Percentiles rank a stretch among this genome's conserved stretches.
Conservation (phyloP, 1,140 invertebrate genomes). For the Drosophila littoralis region DNA sequence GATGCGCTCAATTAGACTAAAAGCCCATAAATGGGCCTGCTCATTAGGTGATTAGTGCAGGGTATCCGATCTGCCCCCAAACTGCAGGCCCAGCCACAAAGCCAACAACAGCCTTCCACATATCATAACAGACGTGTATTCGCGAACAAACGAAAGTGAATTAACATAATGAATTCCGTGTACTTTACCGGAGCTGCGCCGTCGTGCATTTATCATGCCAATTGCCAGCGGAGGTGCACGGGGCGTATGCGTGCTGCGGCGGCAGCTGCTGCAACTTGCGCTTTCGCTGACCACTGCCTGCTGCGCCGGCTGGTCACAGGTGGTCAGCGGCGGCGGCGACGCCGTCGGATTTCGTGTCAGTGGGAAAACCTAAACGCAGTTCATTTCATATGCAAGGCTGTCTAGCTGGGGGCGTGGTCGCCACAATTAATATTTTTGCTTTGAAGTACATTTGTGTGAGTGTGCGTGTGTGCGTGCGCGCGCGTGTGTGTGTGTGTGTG, state of each 20-base stretch:
- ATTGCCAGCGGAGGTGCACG: slow-evolving; percentile 22
- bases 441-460: slow-evolving; percentile 16
- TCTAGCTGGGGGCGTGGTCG: not conserved
- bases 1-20: slow-evolving; percentile 74
- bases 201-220: slow-evolving; percentile 37
- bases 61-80: not conserved
- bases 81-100: not conserved
- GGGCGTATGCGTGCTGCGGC: slow-evolving; percentile 21
- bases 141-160: slow-evolving; percentile 55
- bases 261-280: slow-evolving; percentile 37
- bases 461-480: not conserved
- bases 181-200: slow-evolving; percentile 2
- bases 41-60: slow-evolving; percentile 37
- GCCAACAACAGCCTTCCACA: slow-evolving; percentile 39
- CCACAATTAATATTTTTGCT: slow-evolving; percentile 15
- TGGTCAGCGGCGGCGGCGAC: slow-evolving; percentile 40
- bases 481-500: slow-evolving; percentile 27
- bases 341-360: slow-evolving; percentile 18
- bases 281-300: slow-evolving; percentile 47
- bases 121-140: not conserved
- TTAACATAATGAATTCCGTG: slow-evolving; percentile 73
- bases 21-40: slow-evolving; percentile 51
- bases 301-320: slow-evolving; percentile 52
- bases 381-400: slow-evolving; percentile 24
- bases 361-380: slow-evolving; percentile 15